Conservation (phyloP, 2,113 vertebrate genomes). For the Lepus europaeus region DNA sequence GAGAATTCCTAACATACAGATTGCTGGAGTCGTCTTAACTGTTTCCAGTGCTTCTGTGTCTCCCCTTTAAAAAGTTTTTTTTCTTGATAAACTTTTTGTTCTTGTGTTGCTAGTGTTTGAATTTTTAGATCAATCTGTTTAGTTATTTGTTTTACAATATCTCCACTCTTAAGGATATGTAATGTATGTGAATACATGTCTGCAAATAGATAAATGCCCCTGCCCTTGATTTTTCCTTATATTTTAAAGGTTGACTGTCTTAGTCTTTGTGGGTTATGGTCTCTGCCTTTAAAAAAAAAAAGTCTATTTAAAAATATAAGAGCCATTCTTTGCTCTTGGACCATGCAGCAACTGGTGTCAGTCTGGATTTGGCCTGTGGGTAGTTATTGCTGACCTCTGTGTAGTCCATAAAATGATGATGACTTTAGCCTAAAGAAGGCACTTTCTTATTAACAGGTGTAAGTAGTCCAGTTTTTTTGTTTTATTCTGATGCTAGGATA, state of each 20-base stretch:
- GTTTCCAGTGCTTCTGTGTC: background rate
- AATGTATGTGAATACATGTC: background rate
- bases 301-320: slow-evolving; percentile 33
- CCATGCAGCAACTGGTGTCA: background rate
- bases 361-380: slow-evolving; percentile 27
- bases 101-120: background rate
- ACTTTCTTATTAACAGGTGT: background rate
- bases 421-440: background rate
- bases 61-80: background rate
- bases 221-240: background rate
- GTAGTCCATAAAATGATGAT: background rate
- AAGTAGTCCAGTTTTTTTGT: background rate
- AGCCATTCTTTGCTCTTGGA: slow-evolving; percentile 19
- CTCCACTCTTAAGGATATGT: background rate
- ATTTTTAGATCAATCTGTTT: slow-evolving; percentile 45
- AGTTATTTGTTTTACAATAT: slow-evolving; percentile 25
- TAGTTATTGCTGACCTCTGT: slow-evolving; percentile 28
- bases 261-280: slow-evolving; percentile 6
- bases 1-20: background rate
- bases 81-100: background rate
- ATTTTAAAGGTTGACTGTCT: background rate
- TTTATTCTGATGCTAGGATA: slow-evolving; percentile 39
- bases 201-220: background rate
- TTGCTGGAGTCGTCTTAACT: background rate
- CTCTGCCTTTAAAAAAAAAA: background rate